Evolutionary conservation across 2,888 invertebrate species (phyloP).

Genomic region (Cactoblastis cactorum): DNA sequence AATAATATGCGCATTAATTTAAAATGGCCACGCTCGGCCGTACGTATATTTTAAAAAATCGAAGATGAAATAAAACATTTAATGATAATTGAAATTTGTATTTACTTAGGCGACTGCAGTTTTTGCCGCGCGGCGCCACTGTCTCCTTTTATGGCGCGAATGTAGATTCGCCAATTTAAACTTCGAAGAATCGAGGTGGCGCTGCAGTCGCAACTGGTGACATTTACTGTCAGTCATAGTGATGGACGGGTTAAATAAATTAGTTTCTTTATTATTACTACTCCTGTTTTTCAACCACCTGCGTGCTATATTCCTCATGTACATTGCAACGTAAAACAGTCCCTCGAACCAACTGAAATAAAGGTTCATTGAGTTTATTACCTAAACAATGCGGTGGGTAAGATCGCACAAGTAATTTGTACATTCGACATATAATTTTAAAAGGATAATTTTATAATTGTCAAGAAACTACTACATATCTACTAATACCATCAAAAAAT

Average conservation of each 20-base stretch:
- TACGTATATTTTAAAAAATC: conserved; percentile 45
- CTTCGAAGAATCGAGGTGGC: conserved; percentile 59
- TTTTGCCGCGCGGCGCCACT: conserved; percentile 60
- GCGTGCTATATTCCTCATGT: not conserved
- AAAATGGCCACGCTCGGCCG: conserved; percentile 47
- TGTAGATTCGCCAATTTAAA: conserved; percentile 72
- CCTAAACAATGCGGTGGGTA: no score
- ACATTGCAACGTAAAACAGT: no score
- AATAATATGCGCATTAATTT: conserved; percentile 73
- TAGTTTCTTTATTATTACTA: conserved; percentile 31
- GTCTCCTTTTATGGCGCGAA: conserved; percentile 56
- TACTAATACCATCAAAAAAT: no score
- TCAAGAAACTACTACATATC: no score
- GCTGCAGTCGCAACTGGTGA: conserved; percentile 28
- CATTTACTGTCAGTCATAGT: conserved; percentile 36
- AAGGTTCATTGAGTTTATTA: no score
- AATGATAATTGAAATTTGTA: conserved; percentile 77
- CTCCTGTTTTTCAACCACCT: conserved; percentile 31
- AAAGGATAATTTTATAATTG: no score
- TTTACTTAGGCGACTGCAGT: conserved; percentile 56
- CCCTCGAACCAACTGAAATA: no score
- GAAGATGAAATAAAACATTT: conserved; percentile 66
- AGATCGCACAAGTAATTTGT: no score
- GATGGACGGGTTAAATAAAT: conserved; percentile 49
- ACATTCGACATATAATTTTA: no score